Evolutionary conservation across 2,888 invertebrate species (phyloP).

Genomic region (Aproaerema taeniolella): DNA sequence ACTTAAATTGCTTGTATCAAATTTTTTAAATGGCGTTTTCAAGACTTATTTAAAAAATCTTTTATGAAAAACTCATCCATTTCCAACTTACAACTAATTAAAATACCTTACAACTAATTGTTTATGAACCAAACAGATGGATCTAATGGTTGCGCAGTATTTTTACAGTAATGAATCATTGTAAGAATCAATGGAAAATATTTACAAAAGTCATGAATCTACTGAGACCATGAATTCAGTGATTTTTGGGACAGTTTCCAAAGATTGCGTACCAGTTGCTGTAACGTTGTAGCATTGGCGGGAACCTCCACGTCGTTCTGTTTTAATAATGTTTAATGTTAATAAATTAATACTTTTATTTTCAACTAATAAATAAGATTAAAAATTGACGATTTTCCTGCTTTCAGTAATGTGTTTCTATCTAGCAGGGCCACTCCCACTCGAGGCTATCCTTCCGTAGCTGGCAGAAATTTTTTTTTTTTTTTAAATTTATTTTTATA

Average conservation of each 20-base stretch:
- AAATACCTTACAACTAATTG: no score
- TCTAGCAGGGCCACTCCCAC: conserved; percentile 1
- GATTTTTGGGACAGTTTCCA: conserved; percentile 39
- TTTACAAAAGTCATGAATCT: conserved; percentile 32
- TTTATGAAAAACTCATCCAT: no score
- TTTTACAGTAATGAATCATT: no score
- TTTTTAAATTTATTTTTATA: no score
- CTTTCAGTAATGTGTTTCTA: not conserved
- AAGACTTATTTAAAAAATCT: no score
- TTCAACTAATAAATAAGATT: not conserved
- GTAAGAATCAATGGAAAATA: no score
- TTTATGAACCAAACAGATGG: no score
- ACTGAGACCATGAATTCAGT: conserved; percentile 26
- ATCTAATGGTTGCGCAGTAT: no score
- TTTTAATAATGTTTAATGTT: no score
- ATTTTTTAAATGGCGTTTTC: no score
- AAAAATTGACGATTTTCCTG: not conserved
- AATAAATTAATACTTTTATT: conserved; percentile 15
- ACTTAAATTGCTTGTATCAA: no score
- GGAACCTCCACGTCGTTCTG: conserved; percentile 57
- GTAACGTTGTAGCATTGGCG: conserved; percentile 37
- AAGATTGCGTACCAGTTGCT: conserved; percentile 33
- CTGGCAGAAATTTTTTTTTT: conserved; percentile 3
- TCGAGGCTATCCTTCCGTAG: conserved; percentile 3
- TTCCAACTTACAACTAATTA: no score